phyloP scores from a whole-genome alignment of 2,797 vertebrate genomes.

The Hephaestus fuliginosus region DNA sequence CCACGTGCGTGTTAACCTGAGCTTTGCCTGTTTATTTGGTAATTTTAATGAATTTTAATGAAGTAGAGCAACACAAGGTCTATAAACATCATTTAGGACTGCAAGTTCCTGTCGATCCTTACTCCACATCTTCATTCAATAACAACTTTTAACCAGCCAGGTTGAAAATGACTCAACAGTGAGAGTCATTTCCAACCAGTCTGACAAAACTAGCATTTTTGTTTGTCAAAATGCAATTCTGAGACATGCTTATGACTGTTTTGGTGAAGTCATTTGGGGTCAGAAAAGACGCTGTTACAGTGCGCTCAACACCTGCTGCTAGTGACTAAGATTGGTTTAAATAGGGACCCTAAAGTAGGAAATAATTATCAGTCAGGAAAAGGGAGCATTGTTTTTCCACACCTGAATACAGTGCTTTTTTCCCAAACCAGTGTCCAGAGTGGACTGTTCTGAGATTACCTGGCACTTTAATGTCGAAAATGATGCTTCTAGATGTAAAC shows the following conservation, averaged over 20 bases:
- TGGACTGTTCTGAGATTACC: neutral
- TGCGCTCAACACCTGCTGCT: neutral
- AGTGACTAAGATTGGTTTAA: neutral
- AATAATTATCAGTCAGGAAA: neutral
- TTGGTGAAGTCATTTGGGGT: neutral
- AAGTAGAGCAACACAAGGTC: neutral
- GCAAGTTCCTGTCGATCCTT: neutral
- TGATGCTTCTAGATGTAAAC: too few relatives aligned
- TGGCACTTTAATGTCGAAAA: neutral
- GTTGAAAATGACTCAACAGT: neutral
- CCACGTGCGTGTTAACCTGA: too few relatives aligned
- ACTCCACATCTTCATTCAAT: neutral
- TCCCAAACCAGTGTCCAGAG: neutral
- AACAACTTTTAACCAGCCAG: neutral
- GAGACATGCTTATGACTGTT: neutral
- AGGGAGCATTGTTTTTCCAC: neutral
- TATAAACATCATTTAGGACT: constrained; percentile 3
- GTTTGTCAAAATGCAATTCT: neutral
- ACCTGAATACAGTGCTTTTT: neutral
- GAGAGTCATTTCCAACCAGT: neutral
- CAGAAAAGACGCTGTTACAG: neutral
- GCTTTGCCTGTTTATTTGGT: neutral
- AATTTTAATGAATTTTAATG: neutral
- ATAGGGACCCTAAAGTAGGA: neutral
- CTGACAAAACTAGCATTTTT: neutral